Evolutionary conservation across 2,113 vertebrate genomes (phyloP).

Genomic region (Mirza zaza): DNA sequence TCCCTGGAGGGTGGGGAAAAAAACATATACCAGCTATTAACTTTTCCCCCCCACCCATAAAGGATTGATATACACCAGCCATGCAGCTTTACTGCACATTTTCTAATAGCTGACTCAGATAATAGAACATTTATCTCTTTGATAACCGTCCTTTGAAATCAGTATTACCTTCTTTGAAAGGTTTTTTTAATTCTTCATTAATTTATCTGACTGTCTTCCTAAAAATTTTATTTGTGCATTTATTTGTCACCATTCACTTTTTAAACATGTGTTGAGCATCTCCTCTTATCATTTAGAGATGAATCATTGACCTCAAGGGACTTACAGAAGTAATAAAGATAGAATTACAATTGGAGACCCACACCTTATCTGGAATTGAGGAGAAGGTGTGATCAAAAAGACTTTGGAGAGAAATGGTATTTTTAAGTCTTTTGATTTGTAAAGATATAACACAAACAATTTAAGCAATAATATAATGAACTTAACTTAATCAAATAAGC

Average conservation of each 20-base stretch:
- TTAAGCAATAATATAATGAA: background rate
- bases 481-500: background rate
- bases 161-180: background rate
- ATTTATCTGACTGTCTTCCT: background rate
- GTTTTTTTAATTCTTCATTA: background rate
- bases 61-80: background rate
- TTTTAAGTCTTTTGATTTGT: background rate
- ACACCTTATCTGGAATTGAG: background rate
- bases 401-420: background rate
- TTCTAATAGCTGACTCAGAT: background rate
- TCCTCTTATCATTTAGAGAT: background rate
- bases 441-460: background rate
- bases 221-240: background rate
- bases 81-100: background rate
- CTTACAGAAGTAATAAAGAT: background rate
- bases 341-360: background rate
- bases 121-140: background rate
- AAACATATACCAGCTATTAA: background rate
- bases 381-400: background rate
- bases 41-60: background rate
- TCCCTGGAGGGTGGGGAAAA: background rate
- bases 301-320: background rate
- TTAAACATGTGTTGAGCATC: background rate
- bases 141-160: background rate
- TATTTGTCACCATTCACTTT: background rate